These are phyloP conservation scores for Linepithema humile DNA, from an alignment of 1,140 invertebrate genomes.

Conservation along the genomic window DNA sequence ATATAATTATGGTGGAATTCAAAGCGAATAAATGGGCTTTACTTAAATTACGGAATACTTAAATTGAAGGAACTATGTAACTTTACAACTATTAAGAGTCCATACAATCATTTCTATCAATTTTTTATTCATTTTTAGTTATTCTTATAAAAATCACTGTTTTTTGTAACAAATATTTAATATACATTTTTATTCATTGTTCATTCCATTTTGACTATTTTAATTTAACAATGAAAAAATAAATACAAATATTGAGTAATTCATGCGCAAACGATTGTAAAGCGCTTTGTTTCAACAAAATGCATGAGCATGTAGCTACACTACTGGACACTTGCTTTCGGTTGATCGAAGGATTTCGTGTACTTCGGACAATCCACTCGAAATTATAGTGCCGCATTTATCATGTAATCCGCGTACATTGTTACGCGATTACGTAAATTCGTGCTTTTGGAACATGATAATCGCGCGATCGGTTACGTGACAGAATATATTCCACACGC, in stretches of 20 bases:
- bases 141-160: not conserved
- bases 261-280: not conserved
- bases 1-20: conserved; percentile 12
- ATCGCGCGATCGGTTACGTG: conserved; percentile 44
- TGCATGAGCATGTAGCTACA: not conserved
- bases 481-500: conserved; percentile 42
- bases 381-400: conserved; percentile 46
- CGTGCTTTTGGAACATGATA: conserved; percentile 52
- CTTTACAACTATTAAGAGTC: not conserved
- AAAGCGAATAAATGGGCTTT: not conserved
- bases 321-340: conserved; percentile 30
- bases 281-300: conserved; percentile 6
- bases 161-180: not conserved
- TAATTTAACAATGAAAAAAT: not conserved
- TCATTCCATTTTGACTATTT: not conserved
- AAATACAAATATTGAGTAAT: not conserved
- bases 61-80: not conserved
- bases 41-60: not conserved
- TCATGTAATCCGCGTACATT: conserved; percentile 47
- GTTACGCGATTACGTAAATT: conserved; percentile 56
- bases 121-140: not conserved
- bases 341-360: conserved; percentile 49
- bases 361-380: conserved; percentile 40
- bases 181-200: not conserved
- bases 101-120: not conserved